Evolutionary conservation across 2,113 vertebrate genomes (phyloP), one percentile per base, ranked within the genome.

Genomic region (Perca schrenkii): DNA sequence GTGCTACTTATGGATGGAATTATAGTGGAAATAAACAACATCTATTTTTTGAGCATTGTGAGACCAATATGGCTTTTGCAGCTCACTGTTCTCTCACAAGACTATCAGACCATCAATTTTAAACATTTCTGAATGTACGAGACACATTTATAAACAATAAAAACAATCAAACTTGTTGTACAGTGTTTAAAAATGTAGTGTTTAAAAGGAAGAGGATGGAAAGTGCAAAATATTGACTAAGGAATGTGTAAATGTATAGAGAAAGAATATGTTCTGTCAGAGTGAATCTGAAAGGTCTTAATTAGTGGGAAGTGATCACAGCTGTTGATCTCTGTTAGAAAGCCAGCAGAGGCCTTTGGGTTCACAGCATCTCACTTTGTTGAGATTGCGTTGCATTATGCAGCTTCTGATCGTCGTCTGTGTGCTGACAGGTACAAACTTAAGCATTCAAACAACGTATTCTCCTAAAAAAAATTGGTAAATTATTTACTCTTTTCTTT

Each of bases 251-350:
- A n/a, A 22, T n/a, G 21, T 56, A 21, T 4, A 13, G 3, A 56
- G 4, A 22, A n/a, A 53, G 50, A 19, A 19, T 21, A 54, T 12
- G 8, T 11, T 43, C 40, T 43, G 40, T 54, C 67, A 50, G 8
- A 12, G 4, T 21, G 11, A 43, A 43, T 43, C 8, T 43, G 40
- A 43, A 43, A 11, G 15, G 14, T 17, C 6, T 22, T 60, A 56
- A 86, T 88, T 6, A 60, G 21, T 11, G 52, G 11, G 57, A 86
- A 86, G 8, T 79, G 43, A 31, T n/a, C 3, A 4, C 86, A 88
- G 46, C 88, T 90, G 80, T 4, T 49, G 17, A 64, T 43, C 8
- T 43, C 8, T 11, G 40, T 43, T 11, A 11, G 40, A 19, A 4
- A 40, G 8, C 4, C 17, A 74, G 0, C 34, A 60, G 46, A 8